phyloP scores from a whole-genome alignment of 2,113 vertebrate genomes.

The Aphyosemion australe region DNA sequence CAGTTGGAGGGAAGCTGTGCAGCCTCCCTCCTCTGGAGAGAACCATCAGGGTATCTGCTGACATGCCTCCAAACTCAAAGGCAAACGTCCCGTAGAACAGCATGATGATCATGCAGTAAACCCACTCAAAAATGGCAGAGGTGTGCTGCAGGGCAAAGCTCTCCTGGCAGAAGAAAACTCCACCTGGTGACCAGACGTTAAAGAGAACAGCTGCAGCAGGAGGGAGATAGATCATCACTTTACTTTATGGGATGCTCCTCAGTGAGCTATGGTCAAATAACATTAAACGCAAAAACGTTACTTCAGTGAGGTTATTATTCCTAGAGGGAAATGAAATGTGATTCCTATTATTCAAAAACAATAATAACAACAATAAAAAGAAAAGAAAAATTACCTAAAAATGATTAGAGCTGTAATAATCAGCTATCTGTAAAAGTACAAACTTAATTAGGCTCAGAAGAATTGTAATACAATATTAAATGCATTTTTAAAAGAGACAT shows the following conservation, averaged over 20 bases:
- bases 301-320: no score
- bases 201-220: slow-evolving; percentile 60
- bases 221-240: no score
- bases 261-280: not conserved
- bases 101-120: slow-evolving; percentile 87
- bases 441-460: no score
- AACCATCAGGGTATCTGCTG: slow-evolving; percentile 85
- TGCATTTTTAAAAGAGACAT: no score
- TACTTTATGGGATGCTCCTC: no score
- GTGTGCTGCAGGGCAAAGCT: slow-evolving; percentile 86
- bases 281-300: not conserved
- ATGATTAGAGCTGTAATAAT: no score
- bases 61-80: slow-evolving; percentile 85
- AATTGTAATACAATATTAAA: no score
- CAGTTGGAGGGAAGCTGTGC: slow-evolving; percentile 35
- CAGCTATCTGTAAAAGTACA: no score
- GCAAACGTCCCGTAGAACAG: slow-evolving; percentile 89
- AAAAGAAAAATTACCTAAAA: no score
- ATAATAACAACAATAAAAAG: no score
- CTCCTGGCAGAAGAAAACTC: slow-evolving; percentile 87
- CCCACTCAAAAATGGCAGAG: slow-evolving; percentile 88
- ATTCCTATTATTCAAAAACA: no score
- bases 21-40: slow-evolving; percentile 69
- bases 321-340: no score
- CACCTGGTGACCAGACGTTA: slow-evolving; percentile 80